Conservation (phyloP, 1,140 invertebrate genomes). For the Diprion similis region DNA sequence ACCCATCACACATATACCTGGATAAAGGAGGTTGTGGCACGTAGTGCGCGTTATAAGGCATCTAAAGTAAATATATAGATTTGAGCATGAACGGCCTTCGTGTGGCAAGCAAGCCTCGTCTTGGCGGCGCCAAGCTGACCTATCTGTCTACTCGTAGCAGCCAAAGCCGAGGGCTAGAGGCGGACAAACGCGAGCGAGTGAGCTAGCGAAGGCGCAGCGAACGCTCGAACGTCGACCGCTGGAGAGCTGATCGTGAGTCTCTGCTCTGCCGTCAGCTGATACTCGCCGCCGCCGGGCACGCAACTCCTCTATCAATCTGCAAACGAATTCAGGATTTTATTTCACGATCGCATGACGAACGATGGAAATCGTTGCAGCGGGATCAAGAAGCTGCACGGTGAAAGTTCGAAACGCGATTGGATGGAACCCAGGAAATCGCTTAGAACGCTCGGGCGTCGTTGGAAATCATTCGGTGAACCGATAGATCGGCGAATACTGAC, state of each 20-base stretch:
- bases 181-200: conserved; percentile 4
- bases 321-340: background rate
- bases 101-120: conserved; percentile 36
- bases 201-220: background rate
- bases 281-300: background rate
- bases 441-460: no score
- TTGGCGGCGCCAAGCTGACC: conserved; percentile 52
- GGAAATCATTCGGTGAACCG: no score
- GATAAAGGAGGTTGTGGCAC: background rate
- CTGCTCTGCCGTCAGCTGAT: background rate
- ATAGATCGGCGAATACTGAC: no score
- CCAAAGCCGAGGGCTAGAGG: background rate
- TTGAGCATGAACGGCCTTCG: conserved; percentile 38
- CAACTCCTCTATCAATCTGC: background rate
- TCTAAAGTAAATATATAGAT: background rate
- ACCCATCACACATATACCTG: no score
- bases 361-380: no score
- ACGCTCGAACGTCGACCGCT: background rate
- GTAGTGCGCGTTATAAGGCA: background rate
- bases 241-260: background rate
- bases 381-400: no score
- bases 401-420: no score
- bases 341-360: no score
- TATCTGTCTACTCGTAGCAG: conserved; percentile 37
- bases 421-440: no score